Base-by-base conservation (phyloP, 2,888 invertebrate species). In the Poecilobothrus nobilitatus region DNA sequence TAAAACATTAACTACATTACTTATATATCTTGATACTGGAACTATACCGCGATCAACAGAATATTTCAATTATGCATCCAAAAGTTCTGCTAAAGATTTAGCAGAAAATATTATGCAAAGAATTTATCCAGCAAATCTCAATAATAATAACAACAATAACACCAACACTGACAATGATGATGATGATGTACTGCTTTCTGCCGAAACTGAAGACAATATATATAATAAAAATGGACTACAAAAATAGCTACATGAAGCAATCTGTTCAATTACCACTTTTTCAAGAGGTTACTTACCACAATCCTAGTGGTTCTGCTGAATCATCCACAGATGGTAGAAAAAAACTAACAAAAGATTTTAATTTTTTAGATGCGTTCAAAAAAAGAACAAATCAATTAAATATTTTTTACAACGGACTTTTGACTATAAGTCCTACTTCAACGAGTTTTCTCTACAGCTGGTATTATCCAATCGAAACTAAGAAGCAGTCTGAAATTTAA, bases 31-130 rank as follows among this genome's bases (percentile, higher is more conserved):
- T 53, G 53, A 53, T n/a, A 62, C 62, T 62, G 62, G 62, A 20
- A 20, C n/a, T 62, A 20, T 62, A 62, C 61, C 61, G 61, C 18
- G 61, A 62, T 62, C 61, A 62, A 62, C 61, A 5, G 61, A 62
- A 62, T 62, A 62, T 62, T 62, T 62, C n/a, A 62, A 62, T 62
- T 62, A 62, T 27, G 53, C 20, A 44, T 21, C 44, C 20, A 66
- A 27, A 67, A 66, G 21, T 66, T 20, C 61, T 18, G 61, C n/a
- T 27, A 66, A 66, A 67, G 53, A 10, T n/a, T 67, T 67, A 67
- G 62, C 33, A 53, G 66, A 67, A 5, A 53, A 34, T 67, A 34
- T 62, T 21, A 44, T 44, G 20, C 37, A 66, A 66, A 66, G 18
- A 44, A 22, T 66, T 53, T 22, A 66, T 44, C 61, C 27, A 27